A percentile compares a stretch with the other conserved stretches of the same genome.
phyloP scores from a whole-genome alignment of 2,888 invertebrate genomes.

The Leistus spinibarbis region DNA sequence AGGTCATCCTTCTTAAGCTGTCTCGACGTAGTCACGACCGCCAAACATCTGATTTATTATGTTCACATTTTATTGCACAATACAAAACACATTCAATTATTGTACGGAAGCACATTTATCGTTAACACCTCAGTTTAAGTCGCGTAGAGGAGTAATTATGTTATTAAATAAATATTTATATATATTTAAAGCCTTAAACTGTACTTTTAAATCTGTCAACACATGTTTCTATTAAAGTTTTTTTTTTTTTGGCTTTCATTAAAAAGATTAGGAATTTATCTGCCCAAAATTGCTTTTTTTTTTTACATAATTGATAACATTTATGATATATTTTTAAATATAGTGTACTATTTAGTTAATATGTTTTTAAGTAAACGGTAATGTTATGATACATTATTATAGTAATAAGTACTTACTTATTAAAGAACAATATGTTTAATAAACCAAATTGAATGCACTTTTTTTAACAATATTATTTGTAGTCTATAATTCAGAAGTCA shows the following conservation, averaged over 20 bases:
- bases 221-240: too few relatives aligned
- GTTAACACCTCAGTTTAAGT: background rate
- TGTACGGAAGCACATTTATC: background rate
- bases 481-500: too few relatives aligned
- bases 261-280: background rate
- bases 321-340: background rate
- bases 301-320: background rate
- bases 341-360: background rate
- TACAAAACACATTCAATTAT: background rate
- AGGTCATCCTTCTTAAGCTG: background rate
- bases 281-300: background rate
- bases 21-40: background rate
- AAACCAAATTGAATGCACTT: too few relatives aligned
- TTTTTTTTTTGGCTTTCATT: background rate
- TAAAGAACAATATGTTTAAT: too few relatives aligned
- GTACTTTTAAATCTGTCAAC: too few relatives aligned
- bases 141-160: too few relatives aligned
- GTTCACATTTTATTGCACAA: background rate
- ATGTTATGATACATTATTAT: too few relatives aligned
- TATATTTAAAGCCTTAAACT: too few relatives aligned
- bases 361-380: too few relatives aligned
- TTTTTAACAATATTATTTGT: too few relatives aligned
- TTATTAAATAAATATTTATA: too few relatives aligned
- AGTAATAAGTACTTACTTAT: too few relatives aligned
- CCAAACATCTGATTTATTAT: background rate